Base-by-base conservation (phyloP, 1,140 invertebrate species). In the Polypedilum pembai region DNA sequence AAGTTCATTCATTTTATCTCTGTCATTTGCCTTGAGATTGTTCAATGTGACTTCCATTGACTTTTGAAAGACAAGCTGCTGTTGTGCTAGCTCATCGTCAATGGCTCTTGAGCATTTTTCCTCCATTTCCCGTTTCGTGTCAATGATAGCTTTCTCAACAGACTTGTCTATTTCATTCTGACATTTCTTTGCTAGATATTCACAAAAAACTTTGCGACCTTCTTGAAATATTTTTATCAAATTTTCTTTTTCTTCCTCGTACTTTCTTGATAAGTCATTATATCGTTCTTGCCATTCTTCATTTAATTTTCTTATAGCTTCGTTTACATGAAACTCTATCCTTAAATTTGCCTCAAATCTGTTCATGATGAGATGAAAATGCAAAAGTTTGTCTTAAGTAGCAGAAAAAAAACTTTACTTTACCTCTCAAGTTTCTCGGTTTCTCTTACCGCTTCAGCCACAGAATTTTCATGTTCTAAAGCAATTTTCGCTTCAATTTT, bases 41-140 rank as follows among this genome's bases (percentile, higher is more conserved):
- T 56, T 56, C 45, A 56, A 56, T 56, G 45, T 56, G 12, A 56
- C 45, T 56, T 56, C 45, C 45, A 56, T 15, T 56, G 45, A 56
- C n/a, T 56, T n/a, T 15, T 56, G 45, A 4, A 56, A 56, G 12
- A 1, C n/a, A n/a, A 3, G 1, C 0, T 56, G 45, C 45, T 56
- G 45, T 56, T 56, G 45, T 56, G 45, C 45, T n/a, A 56, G 45
- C 12, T 56, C 45, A 56, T 56, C 45, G 3, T 56, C 45, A 56
- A 56, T 56, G 12, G 12, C n/a, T 56, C n/a, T 56, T 56, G 45
- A 56, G 15, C 45, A 56, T 56, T 56, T 15, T 56, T 56, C 45
- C 4, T 56, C 10, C 45, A 56, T 56, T 15, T 56, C 45, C 1
- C 4, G 45, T 15, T 12, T 12, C n/a, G 45, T 56, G 12, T 56